These are phyloP conservation scores for Emberiza fucata DNA, from an alignment of 2,113 vertebrate species.

Conservation along the genomic window DNA sequence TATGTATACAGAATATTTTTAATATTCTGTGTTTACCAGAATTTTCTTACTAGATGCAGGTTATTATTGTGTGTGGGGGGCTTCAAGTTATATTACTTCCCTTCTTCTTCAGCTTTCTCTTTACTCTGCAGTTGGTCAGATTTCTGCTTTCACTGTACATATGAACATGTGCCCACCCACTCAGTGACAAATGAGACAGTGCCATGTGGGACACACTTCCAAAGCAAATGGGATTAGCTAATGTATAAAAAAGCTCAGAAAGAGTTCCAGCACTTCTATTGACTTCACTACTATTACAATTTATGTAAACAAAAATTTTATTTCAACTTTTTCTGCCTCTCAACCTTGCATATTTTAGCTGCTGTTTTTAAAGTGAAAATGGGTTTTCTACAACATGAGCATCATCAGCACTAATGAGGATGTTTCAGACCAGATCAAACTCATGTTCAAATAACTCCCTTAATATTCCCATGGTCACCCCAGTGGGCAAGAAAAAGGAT, in stretches of 20 bases:
- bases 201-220: background rate
- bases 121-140: background rate
- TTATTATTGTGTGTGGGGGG: background rate
- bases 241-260: background rate
- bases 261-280: background rate
- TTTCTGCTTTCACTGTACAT: background rate
- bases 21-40: background rate
- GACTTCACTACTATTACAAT: background rate
- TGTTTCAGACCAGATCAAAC: background rate
- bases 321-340: background rate
- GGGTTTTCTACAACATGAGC: background rate
- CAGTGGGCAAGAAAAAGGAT: background rate
- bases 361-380: background rate
- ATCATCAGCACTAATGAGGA: background rate
- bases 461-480: background rate
- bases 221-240: background rate
- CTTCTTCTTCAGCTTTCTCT: background rate
- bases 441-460: background rate
- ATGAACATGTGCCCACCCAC: background rate
- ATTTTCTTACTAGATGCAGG: background rate
- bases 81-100: background rate
- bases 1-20: background rate
- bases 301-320: background rate
- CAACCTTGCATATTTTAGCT: background rate
- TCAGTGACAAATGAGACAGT: background rate